A percentile compares a stretch with the other conserved stretches of the same genome.
These are phyloP conservation scores for Myotis myotis DNA, from an alignment of 2,797 vertebrate species.

Conservation along the genomic window DNA sequence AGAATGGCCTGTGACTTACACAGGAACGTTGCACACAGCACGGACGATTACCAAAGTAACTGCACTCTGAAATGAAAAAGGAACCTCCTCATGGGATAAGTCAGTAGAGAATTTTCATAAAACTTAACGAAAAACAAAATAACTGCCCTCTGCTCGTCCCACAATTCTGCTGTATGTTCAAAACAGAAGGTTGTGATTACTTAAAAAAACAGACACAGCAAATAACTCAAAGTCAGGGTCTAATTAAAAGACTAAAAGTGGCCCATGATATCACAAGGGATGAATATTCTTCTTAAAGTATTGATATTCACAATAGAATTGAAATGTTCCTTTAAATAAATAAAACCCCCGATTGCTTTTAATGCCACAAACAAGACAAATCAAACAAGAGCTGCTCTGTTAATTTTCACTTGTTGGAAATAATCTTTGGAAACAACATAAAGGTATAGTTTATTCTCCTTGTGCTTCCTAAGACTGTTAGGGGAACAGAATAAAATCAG, in stretches of 20 bases:
- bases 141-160: neutral
- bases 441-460: conserved; percentile 21
- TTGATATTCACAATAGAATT: conserved; percentile 36
- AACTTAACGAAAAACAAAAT: conserved; percentile 39
- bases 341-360: conserved; percentile 63
- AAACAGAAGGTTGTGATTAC: neutral
- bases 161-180: neutral
- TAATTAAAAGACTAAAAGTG: conserved; percentile 35
- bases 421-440: conserved; percentile 63
- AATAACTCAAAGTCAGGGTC: conserved; percentile 40
- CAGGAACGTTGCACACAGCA: neutral
- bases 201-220: conserved; percentile 51
- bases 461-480: conserved; percentile 41
- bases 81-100: neutral
- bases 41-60: neutral
- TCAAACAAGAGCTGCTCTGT: conserved; percentile 76
- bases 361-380: conserved; percentile 79
- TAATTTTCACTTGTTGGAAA: conserved; percentile 74
- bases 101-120: conserved; percentile 45
- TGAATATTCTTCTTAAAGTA: conserved; percentile 36
- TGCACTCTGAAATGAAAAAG: neutral
- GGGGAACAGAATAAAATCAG: conserved; percentile 19
- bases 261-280: conserved; percentile 11
- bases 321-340: conserved; percentile 74
- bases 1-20: conserved; percentile 19